Evolutionary conservation across 1,140 invertebrate species (phyloP), one percentile per base, ranked within the genome.

Genomic region (Zophobas atratus): DNA sequence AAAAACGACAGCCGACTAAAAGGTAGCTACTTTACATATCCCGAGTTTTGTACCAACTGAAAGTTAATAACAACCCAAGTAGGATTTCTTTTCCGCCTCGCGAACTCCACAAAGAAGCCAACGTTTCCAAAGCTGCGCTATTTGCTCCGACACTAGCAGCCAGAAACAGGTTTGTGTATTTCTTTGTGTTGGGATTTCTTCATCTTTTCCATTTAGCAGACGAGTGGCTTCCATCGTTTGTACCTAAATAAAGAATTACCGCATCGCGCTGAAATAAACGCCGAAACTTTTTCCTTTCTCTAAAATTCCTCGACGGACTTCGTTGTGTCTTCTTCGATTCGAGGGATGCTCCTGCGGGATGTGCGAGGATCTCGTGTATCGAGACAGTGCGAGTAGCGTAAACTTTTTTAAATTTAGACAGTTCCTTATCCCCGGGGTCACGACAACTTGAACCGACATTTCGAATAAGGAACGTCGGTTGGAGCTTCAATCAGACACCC

Each of bases 361-460:
- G 49, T 6, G 33, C 39, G 41, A 60, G 43, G 51, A 75, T 33
- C 60, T 41, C 34, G 39, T 51, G 70, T 72, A 39, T 43, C 41
- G 39, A 77, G 34, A 32, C 38, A 35, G 75, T 76, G 41, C 46
- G 34, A 48, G 1, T 34, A 71, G 51, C 57, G 71, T 74, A 70
- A 77, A 77, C 76, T 77, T 73, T 20, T 20, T 73, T 77, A 77
- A 77, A 77, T 77, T 77, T 77, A 71, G 70, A 73, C 70, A 57
- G 76, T 77, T 77, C 73, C 8, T 46, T 55, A 1, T 49, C 41
- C 76, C 55, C 36, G 38, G 35, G 70, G 51, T 34, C 71, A 41
- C 20, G 38, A 56, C 71, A 74, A 74, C 48, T 74, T 56, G 41
- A 71, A 71, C 67, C 49, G 49, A 20, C n/a, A 51, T 2, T 20